Evolutionary conservation across 2,113 vertebrate species (phyloP).

Genomic region (Chloebia gouldiae): DNA sequence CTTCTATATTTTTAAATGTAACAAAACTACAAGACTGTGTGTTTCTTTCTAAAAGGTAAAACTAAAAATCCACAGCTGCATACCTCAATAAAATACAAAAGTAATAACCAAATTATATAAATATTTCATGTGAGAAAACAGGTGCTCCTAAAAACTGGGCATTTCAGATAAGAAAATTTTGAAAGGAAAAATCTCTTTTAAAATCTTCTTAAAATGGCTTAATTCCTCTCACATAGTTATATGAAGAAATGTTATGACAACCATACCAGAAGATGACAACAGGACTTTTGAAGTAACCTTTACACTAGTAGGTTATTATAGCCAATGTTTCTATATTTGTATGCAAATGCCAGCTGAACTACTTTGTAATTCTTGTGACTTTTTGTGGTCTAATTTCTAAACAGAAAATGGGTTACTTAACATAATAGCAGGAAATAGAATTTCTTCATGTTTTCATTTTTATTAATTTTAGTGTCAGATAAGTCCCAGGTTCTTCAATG

Average conservation of each 20-base stretch:
- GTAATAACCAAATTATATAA: not conserved
- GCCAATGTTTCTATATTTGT: not conserved
- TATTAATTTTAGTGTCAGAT: not conserved
- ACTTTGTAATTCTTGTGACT: not conserved
- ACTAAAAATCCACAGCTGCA: constrained; percentile 24
- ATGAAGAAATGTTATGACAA: not conserved
- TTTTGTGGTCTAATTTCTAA: not conserved
- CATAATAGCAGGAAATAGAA: not conserved
- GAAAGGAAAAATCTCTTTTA: not conserved
- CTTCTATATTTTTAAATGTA: constrained; percentile 63
- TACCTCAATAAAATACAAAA: constrained; percentile 37
- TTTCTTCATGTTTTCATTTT: not conserved
- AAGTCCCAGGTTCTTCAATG: not conserved
- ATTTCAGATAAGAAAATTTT: not conserved
- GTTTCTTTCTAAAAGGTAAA: constrained; percentile 55
- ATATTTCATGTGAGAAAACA: not conserved
- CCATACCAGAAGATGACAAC: not conserved
- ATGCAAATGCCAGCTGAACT: not conserved
- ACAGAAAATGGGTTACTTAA: not conserved
- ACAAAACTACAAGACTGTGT: constrained; percentile 23
- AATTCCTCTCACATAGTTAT: not conserved
- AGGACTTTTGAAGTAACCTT: not conserved
- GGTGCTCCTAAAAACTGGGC: not conserved
- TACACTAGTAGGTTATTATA: not conserved
- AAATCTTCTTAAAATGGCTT: not conserved